Conservation (phyloP, 2,888 invertebrate genomes). For the Rhorus exstirpatorius region DNA sequence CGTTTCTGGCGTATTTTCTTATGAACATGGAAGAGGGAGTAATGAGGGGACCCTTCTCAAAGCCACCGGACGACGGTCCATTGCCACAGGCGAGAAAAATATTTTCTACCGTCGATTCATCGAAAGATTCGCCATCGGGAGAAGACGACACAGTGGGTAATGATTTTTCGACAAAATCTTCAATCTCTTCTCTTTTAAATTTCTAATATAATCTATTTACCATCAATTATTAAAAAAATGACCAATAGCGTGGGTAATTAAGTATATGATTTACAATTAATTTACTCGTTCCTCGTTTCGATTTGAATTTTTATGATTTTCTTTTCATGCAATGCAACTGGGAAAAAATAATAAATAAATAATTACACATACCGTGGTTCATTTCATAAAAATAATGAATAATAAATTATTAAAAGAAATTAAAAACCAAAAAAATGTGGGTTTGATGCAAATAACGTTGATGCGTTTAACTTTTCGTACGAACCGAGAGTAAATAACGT, state of each 20-base stretch:
- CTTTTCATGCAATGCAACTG: too few relatives aligned
- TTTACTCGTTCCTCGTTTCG: too few relatives aligned
- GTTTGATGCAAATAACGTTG: not conserved
- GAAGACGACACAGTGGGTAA: conserved; percentile 64
- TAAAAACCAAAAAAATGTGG: too few relatives aligned
- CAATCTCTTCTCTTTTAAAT: not conserved
- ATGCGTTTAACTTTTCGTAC: not conserved
- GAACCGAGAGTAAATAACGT: not conserved
- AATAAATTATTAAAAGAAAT: too few relatives aligned
- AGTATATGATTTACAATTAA: too few relatives aligned
- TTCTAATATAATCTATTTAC: too few relatives aligned
- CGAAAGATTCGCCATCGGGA: conserved; percentile 72
- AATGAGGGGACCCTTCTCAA: conserved; percentile 83
- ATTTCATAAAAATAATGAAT: too few relatives aligned
- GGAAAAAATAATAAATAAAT: too few relatives aligned
- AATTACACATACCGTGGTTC: too few relatives aligned
- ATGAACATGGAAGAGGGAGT: conserved; percentile 85
- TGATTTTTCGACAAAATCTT: not conserved
- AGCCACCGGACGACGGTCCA: conserved; percentile 82
- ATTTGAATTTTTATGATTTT: too few relatives aligned
- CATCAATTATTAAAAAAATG: too few relatives aligned
- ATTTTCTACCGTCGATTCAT: conserved; percentile 78
- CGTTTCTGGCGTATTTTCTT: conserved; percentile 85
- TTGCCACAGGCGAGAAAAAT: conserved; percentile 82
- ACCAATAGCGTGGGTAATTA: too few relatives aligned